Conservation (phyloP, 2,888 invertebrate genomes). For the Chloroclysta siterata region DNA sequence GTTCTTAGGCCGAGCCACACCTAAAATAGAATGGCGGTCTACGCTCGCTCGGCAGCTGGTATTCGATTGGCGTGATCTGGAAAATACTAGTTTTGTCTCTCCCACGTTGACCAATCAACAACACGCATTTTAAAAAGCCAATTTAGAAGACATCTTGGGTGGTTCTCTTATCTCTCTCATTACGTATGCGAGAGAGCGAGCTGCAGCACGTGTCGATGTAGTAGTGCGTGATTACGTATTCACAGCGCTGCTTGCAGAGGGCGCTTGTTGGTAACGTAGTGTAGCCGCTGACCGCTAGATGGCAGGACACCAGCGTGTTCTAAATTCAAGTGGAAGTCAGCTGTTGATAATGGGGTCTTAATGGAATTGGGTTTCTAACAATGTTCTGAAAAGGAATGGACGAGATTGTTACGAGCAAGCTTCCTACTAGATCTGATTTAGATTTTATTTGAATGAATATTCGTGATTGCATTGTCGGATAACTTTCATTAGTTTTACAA, state of each 20-base stretch:
- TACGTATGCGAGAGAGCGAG: slow-evolving; percentile 62
- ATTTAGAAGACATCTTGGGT: slow-evolving; percentile 68
- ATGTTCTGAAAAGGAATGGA: slow-evolving; percentile 36
- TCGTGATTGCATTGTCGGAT: slow-evolving; percentile 3
- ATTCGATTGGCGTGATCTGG: slow-evolving; percentile 69
- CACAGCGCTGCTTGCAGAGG: slow-evolving; percentile 59
- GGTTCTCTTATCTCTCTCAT: slow-evolving; percentile 67
- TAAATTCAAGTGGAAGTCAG: slow-evolving; percentile 51
- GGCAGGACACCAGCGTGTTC: slow-evolving; percentile 47
- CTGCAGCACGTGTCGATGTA: slow-evolving; percentile 57
- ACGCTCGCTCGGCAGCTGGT: slow-evolving; percentile 57
- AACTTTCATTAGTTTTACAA: too few species aligned
- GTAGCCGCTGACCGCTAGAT: slow-evolving; percentile 59
- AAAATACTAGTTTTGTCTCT: slow-evolving; percentile 64
- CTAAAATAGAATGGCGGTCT: slow-evolving; percentile 80
- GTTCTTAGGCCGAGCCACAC: slow-evolving; percentile 71
- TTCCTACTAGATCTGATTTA: slow-evolving; percentile 23
- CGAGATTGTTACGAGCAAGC: slow-evolving; percentile 36
- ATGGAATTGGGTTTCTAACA: slow-evolving; percentile 47
- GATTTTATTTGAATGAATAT: slow-evolving; percentile 20
- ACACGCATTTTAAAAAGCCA: slow-evolving; percentile 64
- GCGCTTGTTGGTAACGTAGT: slow-evolving; percentile 62
- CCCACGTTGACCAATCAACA: slow-evolving; percentile 74
- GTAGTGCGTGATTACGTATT: slow-evolving; percentile 51
- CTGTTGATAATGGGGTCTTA: slow-evolving; percentile 56